Percentiles rank a stretch among this genome's conserved stretches.
Evolutionary conservation across 2,888 invertebrate genomes (phyloP).

Genomic region (Leptopilina syphax): DNA sequence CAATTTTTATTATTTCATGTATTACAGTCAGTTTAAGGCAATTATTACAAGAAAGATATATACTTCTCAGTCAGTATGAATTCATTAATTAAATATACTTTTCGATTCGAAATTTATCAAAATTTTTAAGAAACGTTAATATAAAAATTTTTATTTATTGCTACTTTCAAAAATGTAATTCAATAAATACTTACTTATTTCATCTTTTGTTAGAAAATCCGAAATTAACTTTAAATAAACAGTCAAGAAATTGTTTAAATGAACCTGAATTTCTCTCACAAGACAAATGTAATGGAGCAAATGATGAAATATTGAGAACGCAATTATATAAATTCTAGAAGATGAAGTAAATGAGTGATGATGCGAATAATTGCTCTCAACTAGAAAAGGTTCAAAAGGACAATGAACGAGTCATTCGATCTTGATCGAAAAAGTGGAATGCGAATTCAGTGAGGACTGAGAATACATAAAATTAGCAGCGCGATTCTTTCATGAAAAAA

Average conservation of each 20-base stretch:
- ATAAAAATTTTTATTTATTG: too few relatives aligned
- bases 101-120: too few relatives aligned
- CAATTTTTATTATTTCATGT: constrained; percentile 25
- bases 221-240: background rate
- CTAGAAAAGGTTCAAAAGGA: constrained; percentile 14
- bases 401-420: background rate
- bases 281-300: background rate
- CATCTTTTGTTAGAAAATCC: too few relatives aligned
- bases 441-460: background rate
- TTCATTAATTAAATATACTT: background rate
- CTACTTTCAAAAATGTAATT: too few relatives aligned
- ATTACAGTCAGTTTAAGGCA: constrained; percentile 9
- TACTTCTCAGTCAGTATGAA: background rate
- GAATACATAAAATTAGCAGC: constrained; percentile 37
- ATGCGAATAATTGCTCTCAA: constrained; percentile 14
- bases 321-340: constrained; percentile 23
- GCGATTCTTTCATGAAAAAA: background rate
- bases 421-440: constrained; percentile 20
- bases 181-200: too few relatives aligned
- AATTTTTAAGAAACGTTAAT: too few relatives aligned
- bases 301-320: constrained; percentile 9
- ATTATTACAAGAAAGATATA: background rate
- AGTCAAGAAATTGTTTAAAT: background rate
- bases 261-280: background rate
- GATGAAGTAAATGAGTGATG: constrained; percentile 26